Base-by-base conservation (phyloP, 2,797 vertebrate genomes). In the Calcarius lapponicus region DNA sequence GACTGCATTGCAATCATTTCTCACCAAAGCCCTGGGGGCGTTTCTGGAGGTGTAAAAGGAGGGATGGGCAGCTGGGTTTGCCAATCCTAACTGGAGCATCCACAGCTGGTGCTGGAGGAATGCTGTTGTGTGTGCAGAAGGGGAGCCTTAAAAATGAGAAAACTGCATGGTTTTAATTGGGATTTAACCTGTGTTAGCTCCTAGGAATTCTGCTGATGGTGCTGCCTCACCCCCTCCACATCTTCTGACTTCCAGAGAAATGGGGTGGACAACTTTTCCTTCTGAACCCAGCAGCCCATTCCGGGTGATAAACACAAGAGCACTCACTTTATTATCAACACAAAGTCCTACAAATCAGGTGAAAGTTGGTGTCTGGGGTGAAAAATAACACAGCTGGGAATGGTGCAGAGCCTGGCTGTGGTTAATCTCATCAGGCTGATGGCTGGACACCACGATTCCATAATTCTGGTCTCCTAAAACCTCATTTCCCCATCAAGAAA, bases 21-120 rank as follows among this genome's bases (percentile, higher is more conserved):
- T 45, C 43, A 42, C 47, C 0, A 0, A 13, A 65, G 21, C 3
- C 0, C 1, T 13, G 50, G 43, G 9, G 17, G 29, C 0, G 4
- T 32, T 86, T 40, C 17, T 60, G 73, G 72, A 34, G 1, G 5
- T 18, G 3, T 13, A 10, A 54, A 64, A 74, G 61, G 48, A 45
- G 50, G 20, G 73, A 32, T 2, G 24, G 8, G 3, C 53, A 31
- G 3, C 7, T 1, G 4, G n/a, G 25, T 28, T 94, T 58, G 22
- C 29, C 42, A 21, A 6, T 20, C 9, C 48, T 56, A 73, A 0
- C 11, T 1, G 1, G 50, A 85, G 38, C 26, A 53, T 28, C 56
- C 15, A 3, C 53, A 36, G 86, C 57, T 58, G 57, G 2, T 69
- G 81, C 17, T 0, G 26, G 48, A 50, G 60, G 83, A 70, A 62